Evolutionary conservation across 2,888 invertebrate genomes (phyloP), one percentile per base, ranked within the genome.

Genomic region (Actias luna): DNA sequence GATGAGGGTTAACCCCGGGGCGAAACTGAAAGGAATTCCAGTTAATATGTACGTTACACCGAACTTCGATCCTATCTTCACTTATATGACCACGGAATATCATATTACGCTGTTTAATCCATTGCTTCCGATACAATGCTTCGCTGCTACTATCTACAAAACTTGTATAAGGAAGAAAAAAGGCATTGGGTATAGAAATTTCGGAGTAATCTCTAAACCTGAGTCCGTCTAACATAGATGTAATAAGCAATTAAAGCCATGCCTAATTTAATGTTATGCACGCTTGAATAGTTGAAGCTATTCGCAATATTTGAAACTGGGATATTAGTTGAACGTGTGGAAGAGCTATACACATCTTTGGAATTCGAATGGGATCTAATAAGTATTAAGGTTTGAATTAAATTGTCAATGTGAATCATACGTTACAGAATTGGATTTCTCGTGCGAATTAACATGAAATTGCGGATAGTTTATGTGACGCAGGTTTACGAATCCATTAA

Each of bases 11-110:
- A 77, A 73, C 72, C 74, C 76, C 66, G 74, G 72, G 71, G 83
- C 80, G 85, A 86, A 86, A 85, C 81, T 82, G 80, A 82, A 82
- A 83, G 87, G 87, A 86, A 88, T 88, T 83, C 76, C 81, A 81
- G 82, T 83, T 88, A 85, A 86, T 87, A 86, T 81, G 82, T 63
- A 79, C 78, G 78, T 82, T 85, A 86, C 80, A 76, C 75, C 72
- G 75, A 81, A 79, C 78, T 78, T 75, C 73, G 68, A 75, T 72
- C 74, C 74, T 69, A 73, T 76, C 77, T 74, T 64, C 64, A 67
- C 75, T 76, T 72, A 65, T 63, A 70, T 64, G 60, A 65, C 22
- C 46, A 50, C 25, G 46, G 16, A 2, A 65, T 64, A 59, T 63
- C 65, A 64, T 65, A 59, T 60, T 64, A 61, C 57, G 60, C 68